These are phyloP conservation scores for Penaeus vannamei DNA, from an alignment of 1,140 invertebrate genomes.

Conservation along the genomic window DNA sequence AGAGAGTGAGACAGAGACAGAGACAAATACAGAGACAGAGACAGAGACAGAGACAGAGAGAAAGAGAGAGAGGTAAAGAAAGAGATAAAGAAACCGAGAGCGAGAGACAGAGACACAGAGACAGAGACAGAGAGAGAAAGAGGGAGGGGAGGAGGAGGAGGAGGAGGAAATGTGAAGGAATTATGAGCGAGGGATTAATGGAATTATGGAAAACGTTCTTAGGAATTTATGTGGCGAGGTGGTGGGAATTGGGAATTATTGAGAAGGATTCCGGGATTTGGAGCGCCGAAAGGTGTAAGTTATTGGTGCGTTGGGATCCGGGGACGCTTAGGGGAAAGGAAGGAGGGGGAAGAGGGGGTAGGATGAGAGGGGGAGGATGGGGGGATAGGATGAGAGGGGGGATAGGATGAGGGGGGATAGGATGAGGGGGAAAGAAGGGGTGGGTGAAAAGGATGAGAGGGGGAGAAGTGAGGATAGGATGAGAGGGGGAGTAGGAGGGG, in stretches of 20 bases:
- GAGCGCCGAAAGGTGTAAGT: neutral
- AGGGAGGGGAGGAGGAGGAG: neutral
- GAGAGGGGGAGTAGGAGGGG: neutral
- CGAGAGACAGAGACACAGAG: neutral
- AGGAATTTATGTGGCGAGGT: constrained; percentile 9
- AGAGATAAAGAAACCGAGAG: neutral
- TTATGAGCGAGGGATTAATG: constrained; percentile 21
- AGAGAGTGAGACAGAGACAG: neutral
- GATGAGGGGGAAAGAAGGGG: neutral
- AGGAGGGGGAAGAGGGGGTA: neutral
- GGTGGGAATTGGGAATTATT: constrained; percentile 11
- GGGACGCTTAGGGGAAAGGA: neutral
- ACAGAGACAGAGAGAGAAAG: neutral
- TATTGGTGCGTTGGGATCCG: neutral
- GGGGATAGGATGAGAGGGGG: neutral
- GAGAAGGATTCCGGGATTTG: neutral
- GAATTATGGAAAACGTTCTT: constrained; percentile 12
- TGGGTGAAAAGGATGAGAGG: neutral
- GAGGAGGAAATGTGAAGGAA: neutral
- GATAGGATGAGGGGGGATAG: neutral
- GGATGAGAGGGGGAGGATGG: no score
- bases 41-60: constrained; percentile 5
- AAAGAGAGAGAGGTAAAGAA: neutral
- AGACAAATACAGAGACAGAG: neutral
- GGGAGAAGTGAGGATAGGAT: neutral